Evolutionary conservation across 1,140 invertebrate genomes (phyloP), one percentile per base, ranked within the genome.

Genomic region (Drosophila ananassae): DNA sequence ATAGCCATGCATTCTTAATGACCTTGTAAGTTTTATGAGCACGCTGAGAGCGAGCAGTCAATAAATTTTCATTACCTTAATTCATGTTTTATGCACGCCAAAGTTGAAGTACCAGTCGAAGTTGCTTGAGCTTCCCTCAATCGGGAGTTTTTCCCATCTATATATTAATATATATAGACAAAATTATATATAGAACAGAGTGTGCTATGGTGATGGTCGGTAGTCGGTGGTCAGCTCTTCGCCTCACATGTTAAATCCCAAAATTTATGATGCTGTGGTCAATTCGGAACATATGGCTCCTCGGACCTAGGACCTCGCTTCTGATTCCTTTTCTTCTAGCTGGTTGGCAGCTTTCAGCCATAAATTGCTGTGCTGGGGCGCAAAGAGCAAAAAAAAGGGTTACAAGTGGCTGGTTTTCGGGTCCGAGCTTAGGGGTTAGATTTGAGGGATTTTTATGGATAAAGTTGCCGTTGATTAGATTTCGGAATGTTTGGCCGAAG

Each of bases 61-160:
- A 84, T 87, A 85, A 87, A 87, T 85, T 87, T 85, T 85, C 81
- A 85, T 85, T 85, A 85, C 74, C 75, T 85, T 87, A 87, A 87
- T 81, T 73, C 82, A 87, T 80, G 73, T 77, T 85, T 84, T 84
- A 84, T 85, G 82, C 82, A 77, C 73, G 52, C 44, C 46, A 34
- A 48, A 75, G 52, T 82, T 73, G 71, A 62, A 72, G 66, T 72
- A 44, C 47, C 67, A 32, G 39, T 59, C 54, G 57, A 73, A 73
- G 69, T 62, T 41, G 50, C 51, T 69, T 37, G 41, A 34, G 68
- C 34, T 73, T 59, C 44, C 72, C 71, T 63, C 69, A 64, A 63
- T 63, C 52, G 41, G 39, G 44, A 75, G 44, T 56, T 67, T 55
- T 34, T 48, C 24, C 46, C 21, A 17, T 30, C 2, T 8, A 8